Base-by-base conservation (phyloP, 1,140 invertebrate genomes). In the Leptoteleia sp. region DNA sequence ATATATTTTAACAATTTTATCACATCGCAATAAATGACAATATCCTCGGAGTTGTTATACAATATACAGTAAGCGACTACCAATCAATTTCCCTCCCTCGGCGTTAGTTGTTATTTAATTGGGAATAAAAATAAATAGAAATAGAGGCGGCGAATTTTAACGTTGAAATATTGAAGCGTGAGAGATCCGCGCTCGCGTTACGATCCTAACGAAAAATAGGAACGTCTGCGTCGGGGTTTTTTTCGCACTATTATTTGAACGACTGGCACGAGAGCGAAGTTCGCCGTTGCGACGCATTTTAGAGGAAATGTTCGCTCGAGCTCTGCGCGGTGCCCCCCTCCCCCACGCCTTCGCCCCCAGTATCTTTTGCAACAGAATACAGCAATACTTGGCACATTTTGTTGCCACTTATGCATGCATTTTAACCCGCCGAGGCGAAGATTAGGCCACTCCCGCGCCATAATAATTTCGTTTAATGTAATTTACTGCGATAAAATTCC, bases 391-490 rank as follows among this genome's bases (percentile, higher is more conserved):
- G 29, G 29, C 4, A 17, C 55, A 31, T 54, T 61, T 71, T 71
- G 52, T 50, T 61, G 47, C 67, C 67, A 71, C 47, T 71, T 71
- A 31, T 61, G 47, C 29, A 55, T 55, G 29, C 55, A 72, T 47
- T 72, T 55, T 37, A 59, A 45, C 13, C 12, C 31, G 1, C 4
- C 13, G 31, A n/a, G 33, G 15, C 42, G 50, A 57, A 71, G 54
- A 73, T 62, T 62, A 57, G 70, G 59, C 59, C 47, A 64, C 50
- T 73, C 13, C n/a, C 4, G 31, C 12, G 17, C 45, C 31, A 48
- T 64, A 73, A 73, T 64, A 25, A 57, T 72, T 71, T 38, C 55
- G 68, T 72, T 62, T 55, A 62, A 73, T 43, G 40, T 45, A 55
- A 73, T 73, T 64, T 57, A 33, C 11, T 12, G 31, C 25, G 35